These are phyloP conservation scores for Gryon sp. DNA, from an alignment of 1,140 invertebrate species.

Conservation along the genomic window DNA sequence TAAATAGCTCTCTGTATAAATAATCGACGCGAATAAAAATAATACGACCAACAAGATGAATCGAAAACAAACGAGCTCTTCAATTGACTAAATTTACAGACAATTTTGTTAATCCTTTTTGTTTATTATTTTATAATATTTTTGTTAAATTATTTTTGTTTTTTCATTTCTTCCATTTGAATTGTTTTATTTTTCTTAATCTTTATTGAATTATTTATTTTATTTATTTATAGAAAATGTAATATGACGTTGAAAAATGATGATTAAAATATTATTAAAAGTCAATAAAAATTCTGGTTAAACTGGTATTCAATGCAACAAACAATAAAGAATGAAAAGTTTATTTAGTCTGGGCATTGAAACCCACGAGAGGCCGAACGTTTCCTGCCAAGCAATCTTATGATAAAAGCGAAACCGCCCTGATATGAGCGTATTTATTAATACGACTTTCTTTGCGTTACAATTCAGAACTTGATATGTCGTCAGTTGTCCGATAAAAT, in stretches of 20 bases:
- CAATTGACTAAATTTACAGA: no score
- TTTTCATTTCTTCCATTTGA: no score
- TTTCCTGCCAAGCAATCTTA: constrained; percentile 32
- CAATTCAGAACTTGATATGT: constrained; percentile 12
- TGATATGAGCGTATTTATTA: constrained; percentile 48
- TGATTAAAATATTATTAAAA: constrained; percentile 13
- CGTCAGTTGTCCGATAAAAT: constrained; percentile 10
- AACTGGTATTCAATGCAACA: constrained; percentile 1
- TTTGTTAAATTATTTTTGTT: neutral
- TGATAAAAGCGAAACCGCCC: constrained; percentile 53
- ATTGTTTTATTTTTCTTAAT: no score
- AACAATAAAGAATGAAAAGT: constrained; percentile 33
- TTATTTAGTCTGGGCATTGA: constrained; percentile 40
- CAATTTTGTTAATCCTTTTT: neutral
- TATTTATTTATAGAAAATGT: no score
- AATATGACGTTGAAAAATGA: constrained; percentile 1
- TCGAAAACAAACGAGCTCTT: constrained; percentile 21
- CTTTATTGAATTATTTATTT: no score
- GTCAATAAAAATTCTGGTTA: constrained; percentile 14
- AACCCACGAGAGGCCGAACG: constrained; percentile 15
- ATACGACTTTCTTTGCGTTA: constrained; percentile 49
- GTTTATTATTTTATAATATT: neutral
- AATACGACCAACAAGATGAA: constrained; percentile 13
- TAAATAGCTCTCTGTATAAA: constrained; percentile 52
- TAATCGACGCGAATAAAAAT: constrained; percentile 33